Conservation (phyloP, 2,797 vertebrate species). For the Pseudomugil gertrudae region DNA sequence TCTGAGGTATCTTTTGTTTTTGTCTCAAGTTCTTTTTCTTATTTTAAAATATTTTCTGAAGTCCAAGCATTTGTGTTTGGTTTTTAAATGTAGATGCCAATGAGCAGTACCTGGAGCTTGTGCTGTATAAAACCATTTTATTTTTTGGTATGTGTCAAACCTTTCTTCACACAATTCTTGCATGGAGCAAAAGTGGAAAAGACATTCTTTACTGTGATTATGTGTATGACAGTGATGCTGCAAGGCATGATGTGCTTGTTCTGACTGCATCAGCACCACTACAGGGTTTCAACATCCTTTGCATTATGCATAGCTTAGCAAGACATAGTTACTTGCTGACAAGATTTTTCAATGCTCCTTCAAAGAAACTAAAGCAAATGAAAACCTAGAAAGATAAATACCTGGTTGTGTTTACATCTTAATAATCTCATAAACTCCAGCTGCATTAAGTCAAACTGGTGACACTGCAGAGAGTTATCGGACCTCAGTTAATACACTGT, state of each 20-base stretch:
- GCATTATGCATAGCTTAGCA: slow-evolving; percentile 23
- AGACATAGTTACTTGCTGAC: slow-evolving; percentile 12
- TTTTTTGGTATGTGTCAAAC: slow-evolving; percentile 20
- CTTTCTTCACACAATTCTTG: slow-evolving; percentile 16
- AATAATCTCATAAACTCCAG: background rate
- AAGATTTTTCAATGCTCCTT: background rate
- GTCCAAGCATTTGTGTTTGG: too few species aligned
- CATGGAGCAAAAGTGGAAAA: slow-evolving; percentile 12
- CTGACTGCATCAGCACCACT: slow-evolving; percentile 47
- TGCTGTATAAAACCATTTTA: slow-evolving; percentile 27
- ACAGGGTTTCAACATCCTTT: slow-evolving; percentile 20
- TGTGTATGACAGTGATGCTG: slow-evolving; percentile 55
- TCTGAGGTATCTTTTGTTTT: background rate
- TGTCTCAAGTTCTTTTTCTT: too few species aligned
- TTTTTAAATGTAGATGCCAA: slow-evolving; percentile 1
- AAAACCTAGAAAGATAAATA: background rate
- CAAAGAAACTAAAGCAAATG: background rate
- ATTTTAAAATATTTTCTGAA: too few species aligned
- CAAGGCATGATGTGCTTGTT: slow-evolving; percentile 44
- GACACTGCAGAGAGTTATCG: slow-evolving; percentile 1
- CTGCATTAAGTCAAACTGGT: slow-evolving; percentile 17
- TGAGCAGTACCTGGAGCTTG: slow-evolving; percentile 5
- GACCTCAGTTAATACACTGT: slow-evolving; percentile 11
- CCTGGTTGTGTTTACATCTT: background rate
- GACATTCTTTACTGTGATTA: slow-evolving; percentile 58